Evolutionary conservation across 2,113 vertebrate species (phyloP).

Genomic region (Callospermophilus lateralis): DNA sequence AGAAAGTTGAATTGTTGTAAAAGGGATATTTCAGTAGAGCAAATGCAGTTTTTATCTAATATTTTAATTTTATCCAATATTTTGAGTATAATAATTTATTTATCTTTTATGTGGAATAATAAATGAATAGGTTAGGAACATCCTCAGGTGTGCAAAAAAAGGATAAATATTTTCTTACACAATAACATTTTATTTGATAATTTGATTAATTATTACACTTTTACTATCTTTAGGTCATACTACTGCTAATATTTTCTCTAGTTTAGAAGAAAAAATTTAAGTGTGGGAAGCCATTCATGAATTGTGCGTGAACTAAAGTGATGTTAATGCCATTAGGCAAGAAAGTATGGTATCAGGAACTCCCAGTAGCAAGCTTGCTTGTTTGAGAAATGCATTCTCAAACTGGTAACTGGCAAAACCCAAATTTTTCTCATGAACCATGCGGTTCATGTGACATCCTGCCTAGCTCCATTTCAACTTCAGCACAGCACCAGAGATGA

Average conservation of each 20-base stretch:
- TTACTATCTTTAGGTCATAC: background rate
- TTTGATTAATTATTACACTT: background rate
- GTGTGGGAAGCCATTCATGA: too few species aligned
- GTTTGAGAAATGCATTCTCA: too few species aligned
- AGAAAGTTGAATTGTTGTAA: background rate
- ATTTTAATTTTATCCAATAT: background rate
- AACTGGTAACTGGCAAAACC: too few species aligned
- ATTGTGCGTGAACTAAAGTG: too few species aligned
- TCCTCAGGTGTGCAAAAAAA: background rate
- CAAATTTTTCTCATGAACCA: too few species aligned
- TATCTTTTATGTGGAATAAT: background rate
- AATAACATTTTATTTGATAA: constrained; percentile 4
- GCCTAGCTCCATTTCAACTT: too few species aligned
- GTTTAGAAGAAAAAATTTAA: background rate
- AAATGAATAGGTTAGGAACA: background rate
- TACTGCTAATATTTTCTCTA: background rate
- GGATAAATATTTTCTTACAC: background rate
- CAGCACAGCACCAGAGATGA: too few species aligned
- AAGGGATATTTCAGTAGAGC: background rate
- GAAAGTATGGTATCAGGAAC: too few species aligned
- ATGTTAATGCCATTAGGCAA: too few species aligned
- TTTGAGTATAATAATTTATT: constrained; percentile 7
- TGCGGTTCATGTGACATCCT: too few species aligned
- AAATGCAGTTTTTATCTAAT: background rate
- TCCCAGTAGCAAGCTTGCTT: too few species aligned